Conservation (phyloP, 2,113 vertebrate genomes). For the Platysteira castanea region DNA sequence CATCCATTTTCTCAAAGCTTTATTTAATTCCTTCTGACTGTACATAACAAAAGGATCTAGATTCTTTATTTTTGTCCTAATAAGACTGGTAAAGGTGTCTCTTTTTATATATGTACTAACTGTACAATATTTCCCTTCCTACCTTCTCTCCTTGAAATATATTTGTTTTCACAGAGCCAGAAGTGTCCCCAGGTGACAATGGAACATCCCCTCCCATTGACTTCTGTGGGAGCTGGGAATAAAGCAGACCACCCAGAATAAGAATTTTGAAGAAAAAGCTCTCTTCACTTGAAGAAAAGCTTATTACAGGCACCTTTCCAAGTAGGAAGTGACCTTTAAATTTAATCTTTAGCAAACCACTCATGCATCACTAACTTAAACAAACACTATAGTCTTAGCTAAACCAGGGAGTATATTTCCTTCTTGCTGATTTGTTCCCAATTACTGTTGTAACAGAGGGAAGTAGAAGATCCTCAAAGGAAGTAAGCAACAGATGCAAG, state of each 20-base stretch:
- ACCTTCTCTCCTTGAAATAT: neutral
- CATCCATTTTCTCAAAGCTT: neutral
- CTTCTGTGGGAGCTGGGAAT: neutral
- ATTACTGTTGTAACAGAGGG: neutral
- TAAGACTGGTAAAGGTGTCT: neutral
- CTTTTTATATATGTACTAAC: neutral
- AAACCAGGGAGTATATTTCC: neutral
- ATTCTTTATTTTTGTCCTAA: neutral
- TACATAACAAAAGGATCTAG: neutral
- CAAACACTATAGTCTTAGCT: constrained; percentile 22
- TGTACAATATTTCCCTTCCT: neutral
- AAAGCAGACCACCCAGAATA: constrained; percentile 34
- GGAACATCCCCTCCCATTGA: neutral
- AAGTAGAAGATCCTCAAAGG: neutral
- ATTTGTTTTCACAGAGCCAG: neutral
- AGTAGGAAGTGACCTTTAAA: constrained; percentile 61
- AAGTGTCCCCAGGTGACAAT: neutral
- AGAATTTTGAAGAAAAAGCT: neutral
- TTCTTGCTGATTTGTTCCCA: constrained; percentile 2
- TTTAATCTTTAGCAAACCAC: constrained; percentile 26
- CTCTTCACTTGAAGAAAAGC: neutral
- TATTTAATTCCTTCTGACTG: neutral
- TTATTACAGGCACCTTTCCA: constrained; percentile 35
- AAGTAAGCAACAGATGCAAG: constrained; percentile 25
- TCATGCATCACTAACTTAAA: constrained; percentile 3